Evolutionary conservation across 2,888 invertebrate species (phyloP).

Genomic region (Nasonovia ribisnigri): DNA sequence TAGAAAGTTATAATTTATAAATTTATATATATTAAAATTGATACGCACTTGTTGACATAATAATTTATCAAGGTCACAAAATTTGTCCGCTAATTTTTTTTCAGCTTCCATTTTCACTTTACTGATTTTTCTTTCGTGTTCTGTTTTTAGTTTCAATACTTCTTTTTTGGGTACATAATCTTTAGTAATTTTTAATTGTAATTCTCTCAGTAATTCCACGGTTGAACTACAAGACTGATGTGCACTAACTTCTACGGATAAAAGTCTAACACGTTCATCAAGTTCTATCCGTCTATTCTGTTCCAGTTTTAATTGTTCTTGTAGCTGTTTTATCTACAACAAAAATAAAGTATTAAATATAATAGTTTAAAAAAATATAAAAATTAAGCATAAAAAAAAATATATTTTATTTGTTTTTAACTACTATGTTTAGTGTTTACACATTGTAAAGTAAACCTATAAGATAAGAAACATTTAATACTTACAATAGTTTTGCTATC

Average conservation of each 20-base stretch:
- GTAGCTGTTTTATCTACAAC: slow-evolving; percentile 39
- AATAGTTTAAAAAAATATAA: not conserved
- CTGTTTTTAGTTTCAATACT: slow-evolving; percentile 57
- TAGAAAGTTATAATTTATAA: not conserved
- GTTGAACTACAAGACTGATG: slow-evolving; percentile 48
- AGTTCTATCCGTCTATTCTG: slow-evolving; percentile 52
- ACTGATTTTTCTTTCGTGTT: slow-evolving; percentile 62
- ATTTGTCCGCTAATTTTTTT: slow-evolving; percentile 62
- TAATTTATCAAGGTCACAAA: slow-evolving; percentile 56
- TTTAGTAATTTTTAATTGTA: slow-evolving; percentile 53
- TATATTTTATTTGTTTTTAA: not conserved
- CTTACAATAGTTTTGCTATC: slow-evolving; percentile 24
- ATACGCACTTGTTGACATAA: slow-evolving; percentile 51
- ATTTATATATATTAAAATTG: not conserved
- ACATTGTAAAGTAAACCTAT: not conserved
- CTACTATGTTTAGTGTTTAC: not conserved
- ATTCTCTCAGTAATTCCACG: slow-evolving; percentile 45
- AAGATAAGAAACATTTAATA: not conserved
- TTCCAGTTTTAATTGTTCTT: slow-evolving; percentile 51
- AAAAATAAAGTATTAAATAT: slow-evolving; percentile 5
- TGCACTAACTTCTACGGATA: slow-evolving; percentile 43
- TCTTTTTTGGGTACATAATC: slow-evolving; percentile 62
- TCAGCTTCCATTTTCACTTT: slow-evolving; percentile 60
- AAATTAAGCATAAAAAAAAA: not conserved
- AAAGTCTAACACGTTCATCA: slow-evolving; percentile 45